Conservation (phyloP, 1,140 invertebrate species). For the Homarus americanus region DNA sequence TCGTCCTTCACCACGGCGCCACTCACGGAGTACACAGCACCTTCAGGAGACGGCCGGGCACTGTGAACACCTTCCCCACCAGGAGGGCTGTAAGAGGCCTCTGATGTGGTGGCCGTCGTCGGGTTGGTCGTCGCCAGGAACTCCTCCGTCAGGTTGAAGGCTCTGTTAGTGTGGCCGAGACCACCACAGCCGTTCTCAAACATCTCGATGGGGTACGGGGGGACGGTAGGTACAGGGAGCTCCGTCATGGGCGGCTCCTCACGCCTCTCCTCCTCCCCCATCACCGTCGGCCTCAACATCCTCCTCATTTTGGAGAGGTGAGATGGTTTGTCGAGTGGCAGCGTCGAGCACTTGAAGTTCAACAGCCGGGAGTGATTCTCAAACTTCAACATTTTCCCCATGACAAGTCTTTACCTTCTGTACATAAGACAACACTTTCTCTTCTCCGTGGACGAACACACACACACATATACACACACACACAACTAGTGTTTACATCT, state of each 20-base stretch:
- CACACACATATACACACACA: conserved; percentile 12
- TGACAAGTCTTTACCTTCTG: neutral
- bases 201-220: conserved; percentile 73
- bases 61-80: conserved; percentile 17
- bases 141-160: conserved; percentile 68
- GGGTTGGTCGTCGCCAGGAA: conserved; percentile 37
- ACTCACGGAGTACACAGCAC: conserved; percentile 50
- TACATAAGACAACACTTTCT: neutral
- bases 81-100: neutral
- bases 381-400: conserved; percentile 65
- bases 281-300: conserved; percentile 13
- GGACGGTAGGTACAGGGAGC: conserved; percentile 73
- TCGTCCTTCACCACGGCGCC: conserved; percentile 41
- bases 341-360: conserved; percentile 54
- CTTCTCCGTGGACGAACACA: too few species aligned
- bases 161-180: conserved; percentile 69
- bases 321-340: conserved; percentile 53
- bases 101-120: conserved; percentile 25
- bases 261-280: conserved; percentile 7
- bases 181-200: conserved; percentile 54
- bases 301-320: conserved; percentile 49
- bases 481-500: neutral
- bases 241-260: conserved; percentile 4
- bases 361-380: conserved; percentile 47
- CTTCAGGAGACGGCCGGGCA: conserved; percentile 49